Evolutionary conservation across 2,797 vertebrate genomes (phyloP).

Genomic region (Meriones psammophilus): DNA sequence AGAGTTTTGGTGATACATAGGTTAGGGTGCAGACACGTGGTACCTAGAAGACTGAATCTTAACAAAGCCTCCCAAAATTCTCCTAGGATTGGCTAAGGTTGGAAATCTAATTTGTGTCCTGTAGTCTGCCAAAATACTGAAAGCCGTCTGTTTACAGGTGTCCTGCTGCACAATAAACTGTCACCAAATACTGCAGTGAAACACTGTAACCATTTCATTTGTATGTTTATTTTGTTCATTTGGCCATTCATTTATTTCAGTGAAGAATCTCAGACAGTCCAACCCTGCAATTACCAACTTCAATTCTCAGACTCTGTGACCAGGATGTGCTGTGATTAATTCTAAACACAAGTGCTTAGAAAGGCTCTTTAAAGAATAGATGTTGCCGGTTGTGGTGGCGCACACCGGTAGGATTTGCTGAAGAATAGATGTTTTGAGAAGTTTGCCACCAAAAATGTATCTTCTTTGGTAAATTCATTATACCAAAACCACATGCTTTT

Average conservation of each 20-base stretch:
- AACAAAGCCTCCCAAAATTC: neutral
- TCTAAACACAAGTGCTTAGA: constrained; percentile 36
- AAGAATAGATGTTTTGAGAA: neutral
- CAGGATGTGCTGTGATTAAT: neutral
- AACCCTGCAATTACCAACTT: neutral
- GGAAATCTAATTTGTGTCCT: constrained; percentile 27
- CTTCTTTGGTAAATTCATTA: neutral
- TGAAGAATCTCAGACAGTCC: neutral
- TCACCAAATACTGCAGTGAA: neutral
- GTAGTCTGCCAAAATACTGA: neutral
- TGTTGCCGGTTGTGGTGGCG: no score
- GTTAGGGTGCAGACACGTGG: neutral
- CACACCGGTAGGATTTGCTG: no score
- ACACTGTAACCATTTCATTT: neutral
- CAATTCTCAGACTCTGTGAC: constrained; percentile 3
- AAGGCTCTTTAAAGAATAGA: constrained; percentile 11
- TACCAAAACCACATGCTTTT: neutral
- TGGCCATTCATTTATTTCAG: neutral
- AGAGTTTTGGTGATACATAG: neutral
- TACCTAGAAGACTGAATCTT: constrained; percentile 27
- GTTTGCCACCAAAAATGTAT: neutral
- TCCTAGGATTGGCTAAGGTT: neutral
- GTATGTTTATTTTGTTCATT: neutral
- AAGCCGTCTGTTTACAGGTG: neutral
- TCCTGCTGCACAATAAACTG: neutral